Base-by-base conservation (phyloP, 2,888 invertebrate species). In the Heliconius sara region DNA sequence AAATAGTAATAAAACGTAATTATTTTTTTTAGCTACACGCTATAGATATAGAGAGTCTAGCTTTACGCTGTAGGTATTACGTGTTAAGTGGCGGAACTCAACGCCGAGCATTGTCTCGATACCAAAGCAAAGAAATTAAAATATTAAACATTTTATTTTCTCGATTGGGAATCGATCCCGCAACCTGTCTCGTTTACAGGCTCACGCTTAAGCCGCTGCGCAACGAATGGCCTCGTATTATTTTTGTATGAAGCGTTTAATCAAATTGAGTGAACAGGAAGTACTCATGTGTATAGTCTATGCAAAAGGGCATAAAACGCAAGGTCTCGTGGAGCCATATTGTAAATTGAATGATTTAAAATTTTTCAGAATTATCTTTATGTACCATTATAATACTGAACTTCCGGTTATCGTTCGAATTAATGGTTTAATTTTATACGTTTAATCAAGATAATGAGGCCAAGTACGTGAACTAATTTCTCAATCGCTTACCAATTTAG, bases 1-100 rank as follows among this genome's bases (percentile, higher is more conserved):
- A 78, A 78, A 80, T 65, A 79, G 70, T 68, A 60, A 65, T 77
- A 39, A 71, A 84, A 43, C n/a, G n/a, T 22, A 73, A 22, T 74
- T 71, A 77, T 7, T 73, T 52, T 52, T 52, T 9, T 22, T 22
- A 22, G 52, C 2, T 52, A 19, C 22, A 19, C 52, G 52, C 19
- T 52, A 0, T 52, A 52, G 47, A 52, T 19, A 19, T 52, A 22
- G 2, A 7, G 19, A 52, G 0, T 7, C 19, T 52, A 52, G 52
- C 52, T 52, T n/a, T n/a, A n/a, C n/a, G n/a, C 43, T 47, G 43
- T 13, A 13, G 43, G 43, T 13, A 13, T 43, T 43, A 4, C 0
- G 43, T 47, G 43, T 47, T 47, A 47, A 47, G 13, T 13, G 43
- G 4, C 43, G 13, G 43, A 47, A 13, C 4, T 13, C 13, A 47